Evolutionary conservation across 2,888 invertebrate species (phyloP), one percentile per base, ranked within the genome.

Genomic region (Spicauda simplicius): DNA sequence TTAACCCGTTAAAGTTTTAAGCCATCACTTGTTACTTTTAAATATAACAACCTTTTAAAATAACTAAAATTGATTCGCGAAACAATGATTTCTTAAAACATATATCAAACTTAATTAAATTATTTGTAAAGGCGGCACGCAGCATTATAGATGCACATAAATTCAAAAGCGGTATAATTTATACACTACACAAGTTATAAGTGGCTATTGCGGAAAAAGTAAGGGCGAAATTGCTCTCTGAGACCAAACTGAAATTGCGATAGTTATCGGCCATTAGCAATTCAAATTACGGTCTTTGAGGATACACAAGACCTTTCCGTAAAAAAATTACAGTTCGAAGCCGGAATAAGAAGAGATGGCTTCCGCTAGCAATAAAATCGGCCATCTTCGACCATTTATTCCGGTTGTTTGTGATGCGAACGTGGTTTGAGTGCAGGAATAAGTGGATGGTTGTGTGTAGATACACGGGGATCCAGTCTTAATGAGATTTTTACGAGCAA

Each of bases 401-500:
- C 74, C 76, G 76, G 78, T 85, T 83, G 82, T 83, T 83, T 82
- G 80, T 80, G 80, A 82, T 79, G 75, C 70, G 79, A 72, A 81
- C 83, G 84, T 82, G 84, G 66, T 68, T 66, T 48, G 69, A 62
- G 67, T 53, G 58, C 55, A 4, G 56, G 58, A 68, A 65, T 64
- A 64, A 53, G 71, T 71, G 71, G 68, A 64, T 69, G 69, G 74
- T 69, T 73, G 76, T 76, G 57, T 57, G 67, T 76, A 77, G 77
- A 78, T 78, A 80, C 78, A 74, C 70, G 77, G 76, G 82, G 83
- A 82, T 82, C 81, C 80, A 78, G 73, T 76, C 77, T 77, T 84
- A 83, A 87, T 86, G 86, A 85, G 86, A 81, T 83, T 84, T 84
- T 80, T 82, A 84, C 79, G 79, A 81, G 81, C 80, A 50, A 50